Evolutionary conservation across 2,888 invertebrate species (phyloP).

Genomic region (Pristionchus fissidentatus): DNA sequence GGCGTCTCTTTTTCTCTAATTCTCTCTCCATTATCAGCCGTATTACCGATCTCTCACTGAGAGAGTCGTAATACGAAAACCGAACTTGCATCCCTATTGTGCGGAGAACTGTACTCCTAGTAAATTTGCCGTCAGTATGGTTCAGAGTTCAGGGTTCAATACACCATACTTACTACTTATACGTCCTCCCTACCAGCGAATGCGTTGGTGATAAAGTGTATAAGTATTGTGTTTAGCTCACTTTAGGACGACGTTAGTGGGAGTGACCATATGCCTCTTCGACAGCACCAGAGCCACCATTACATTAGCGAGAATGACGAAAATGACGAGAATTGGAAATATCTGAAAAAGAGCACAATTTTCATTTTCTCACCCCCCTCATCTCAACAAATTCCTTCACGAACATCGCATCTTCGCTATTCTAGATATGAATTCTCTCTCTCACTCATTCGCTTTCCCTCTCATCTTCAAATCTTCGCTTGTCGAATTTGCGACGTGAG

Average conservation of each 20-base stretch:
- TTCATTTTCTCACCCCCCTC: no score
- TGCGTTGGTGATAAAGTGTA: not conserved
- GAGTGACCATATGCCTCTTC: constrained; percentile 86
- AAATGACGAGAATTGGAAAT: constrained; percentile 84
- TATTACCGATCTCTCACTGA: no score
- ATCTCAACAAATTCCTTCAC: not conserved
- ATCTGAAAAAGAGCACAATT: constrained; percentile 61
- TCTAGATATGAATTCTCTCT: not conserved
- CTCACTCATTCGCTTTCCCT: not conserved
- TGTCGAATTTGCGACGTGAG: not conserved
- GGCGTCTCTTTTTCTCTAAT: no score
- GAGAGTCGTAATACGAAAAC: no score
- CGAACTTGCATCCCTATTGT: no score
- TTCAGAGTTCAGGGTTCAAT: no score
- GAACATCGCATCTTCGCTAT: not conserved
- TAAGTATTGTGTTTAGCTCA: not conserved
- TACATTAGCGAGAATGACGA: constrained; percentile 91
- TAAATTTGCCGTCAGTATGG: no score
- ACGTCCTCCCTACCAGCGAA: no score
- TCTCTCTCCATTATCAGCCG: no score
- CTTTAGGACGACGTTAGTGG: constrained; percentile 73
- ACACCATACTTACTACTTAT: no score
- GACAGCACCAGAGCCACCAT: constrained; percentile 91
- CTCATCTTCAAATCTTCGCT: not conserved
- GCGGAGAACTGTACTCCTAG: no score